phyloP scores from a whole-genome alignment of 2,113 vertebrate species.

The Pavo muticus region DNA sequence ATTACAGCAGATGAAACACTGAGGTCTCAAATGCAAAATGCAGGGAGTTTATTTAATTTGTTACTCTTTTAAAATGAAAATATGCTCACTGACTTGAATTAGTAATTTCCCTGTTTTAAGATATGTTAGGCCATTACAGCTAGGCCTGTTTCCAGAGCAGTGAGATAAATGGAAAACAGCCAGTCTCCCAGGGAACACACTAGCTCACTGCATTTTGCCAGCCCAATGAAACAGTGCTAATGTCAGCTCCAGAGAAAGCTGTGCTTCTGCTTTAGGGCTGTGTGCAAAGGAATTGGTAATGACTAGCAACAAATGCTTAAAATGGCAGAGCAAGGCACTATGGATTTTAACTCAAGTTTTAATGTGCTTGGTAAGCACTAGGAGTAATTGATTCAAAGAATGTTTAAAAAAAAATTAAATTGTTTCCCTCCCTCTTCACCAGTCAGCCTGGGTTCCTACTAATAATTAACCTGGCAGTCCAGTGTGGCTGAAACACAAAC shows the following conservation, averaged over 20 bases:
- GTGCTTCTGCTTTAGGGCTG: neutral
- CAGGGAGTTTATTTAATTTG: constrained; percentile 70
- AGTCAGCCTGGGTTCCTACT: neutral
- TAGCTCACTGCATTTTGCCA: neutral
- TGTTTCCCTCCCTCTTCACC: neutral
- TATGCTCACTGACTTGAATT: constrained; percentile 61
- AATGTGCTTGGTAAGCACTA: neutral
- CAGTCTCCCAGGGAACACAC: constrained; percentile 20
- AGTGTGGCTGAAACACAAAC: neutral
- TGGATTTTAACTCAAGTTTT: neutral
- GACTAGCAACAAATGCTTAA: constrained; percentile 1
- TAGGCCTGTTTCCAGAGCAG: constrained; percentile 54
- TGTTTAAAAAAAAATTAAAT: neutral
- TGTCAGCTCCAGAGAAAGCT: constrained; percentile 29
- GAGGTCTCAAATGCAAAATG: constrained; percentile 61
- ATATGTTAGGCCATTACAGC: constrained; percentile 44
- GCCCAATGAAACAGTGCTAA: constrained; percentile 17
- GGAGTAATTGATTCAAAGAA: constrained; percentile 11
- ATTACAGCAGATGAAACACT: constrained; percentile 66
- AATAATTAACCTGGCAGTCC: neutral
- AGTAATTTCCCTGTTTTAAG: constrained; percentile 62
- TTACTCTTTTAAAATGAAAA: constrained; percentile 68
- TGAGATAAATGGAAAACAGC: constrained; percentile 54
- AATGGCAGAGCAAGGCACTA: constrained; percentile 2
- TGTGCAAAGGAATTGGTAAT: neutral